Evolutionary conservation across 2,888 invertebrate species (phyloP).

Genomic region (Hedya salicella): DNA sequence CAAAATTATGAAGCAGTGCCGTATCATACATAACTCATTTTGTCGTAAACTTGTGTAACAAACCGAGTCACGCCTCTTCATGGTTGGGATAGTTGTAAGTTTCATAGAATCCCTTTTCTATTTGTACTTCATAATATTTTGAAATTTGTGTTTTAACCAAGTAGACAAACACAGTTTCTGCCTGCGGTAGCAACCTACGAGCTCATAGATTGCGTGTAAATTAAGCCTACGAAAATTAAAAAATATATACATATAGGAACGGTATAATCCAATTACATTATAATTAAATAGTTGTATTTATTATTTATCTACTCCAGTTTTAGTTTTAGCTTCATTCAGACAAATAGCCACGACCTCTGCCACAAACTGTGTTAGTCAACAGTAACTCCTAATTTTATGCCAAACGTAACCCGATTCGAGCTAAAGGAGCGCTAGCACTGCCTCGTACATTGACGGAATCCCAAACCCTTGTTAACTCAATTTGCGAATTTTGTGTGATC

Average conservation of each 20-base stretch:
- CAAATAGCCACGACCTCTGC: background rate
- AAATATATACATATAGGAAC: no score
- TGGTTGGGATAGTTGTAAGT: slow-evolving; percentile 9
- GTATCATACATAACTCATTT: slow-evolving; percentile 34
- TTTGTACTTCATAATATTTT: no score
- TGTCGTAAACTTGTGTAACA: slow-evolving; percentile 23
- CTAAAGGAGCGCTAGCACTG: background rate
- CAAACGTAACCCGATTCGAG: slow-evolving; percentile 10
- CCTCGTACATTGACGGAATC: slow-evolving; percentile 12
- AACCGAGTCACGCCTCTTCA: slow-evolving; percentile 23
- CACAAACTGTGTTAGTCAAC: background rate
- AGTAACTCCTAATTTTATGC: slow-evolving; percentile 7
- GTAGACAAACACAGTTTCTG: no score
- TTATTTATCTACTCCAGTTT: background rate
- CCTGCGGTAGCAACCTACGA: no score
- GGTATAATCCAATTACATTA: no score
- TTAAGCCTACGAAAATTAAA: no score
- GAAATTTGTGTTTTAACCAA: no score
- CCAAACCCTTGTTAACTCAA: slow-evolving; percentile 31
- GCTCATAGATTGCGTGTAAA: no score
- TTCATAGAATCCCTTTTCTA: background rate
- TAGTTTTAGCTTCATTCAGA: background rate
- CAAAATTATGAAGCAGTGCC: slow-evolving; percentile 27
- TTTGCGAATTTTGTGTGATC: slow-evolving; percentile 28
- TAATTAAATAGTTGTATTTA: background rate